Percentiles rank a stretch among this genome's conserved stretches.
Evolutionary conservation across 2,797 vertebrate genomes (phyloP).

Genomic region (Mus caroli): DNA sequence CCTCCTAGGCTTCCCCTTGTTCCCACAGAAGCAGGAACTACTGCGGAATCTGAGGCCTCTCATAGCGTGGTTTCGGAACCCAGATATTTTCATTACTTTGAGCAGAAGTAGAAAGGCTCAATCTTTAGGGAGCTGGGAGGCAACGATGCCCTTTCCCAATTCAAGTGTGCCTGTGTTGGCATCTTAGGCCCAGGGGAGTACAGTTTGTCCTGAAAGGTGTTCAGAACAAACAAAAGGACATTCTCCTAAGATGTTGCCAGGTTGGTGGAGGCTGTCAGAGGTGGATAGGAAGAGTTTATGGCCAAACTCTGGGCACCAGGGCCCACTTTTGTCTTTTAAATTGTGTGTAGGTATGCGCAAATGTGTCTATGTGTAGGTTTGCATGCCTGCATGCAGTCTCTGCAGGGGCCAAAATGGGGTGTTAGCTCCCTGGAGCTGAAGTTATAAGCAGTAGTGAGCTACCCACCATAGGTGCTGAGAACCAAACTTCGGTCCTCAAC

Average conservation of each 20-base stretch:
- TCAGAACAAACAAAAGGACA: not conserved
- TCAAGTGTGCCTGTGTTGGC: not conserved
- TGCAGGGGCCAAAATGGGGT: not conserved
- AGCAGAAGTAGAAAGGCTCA: not conserved
- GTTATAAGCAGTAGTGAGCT: not conserved
- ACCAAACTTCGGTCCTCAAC: not conserved
- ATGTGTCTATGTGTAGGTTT: not conserved
- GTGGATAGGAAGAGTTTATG: not conserved
- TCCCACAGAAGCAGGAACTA: slow-evolving; percentile 5
- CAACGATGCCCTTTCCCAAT: not conserved
- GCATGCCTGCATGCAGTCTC: not conserved
- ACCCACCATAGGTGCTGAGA: not conserved
- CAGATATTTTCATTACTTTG: not conserved
- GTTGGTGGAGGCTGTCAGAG: not conserved
- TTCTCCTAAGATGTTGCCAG: not conserved
- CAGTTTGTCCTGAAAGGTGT: not conserved
- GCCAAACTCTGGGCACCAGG: not conserved
- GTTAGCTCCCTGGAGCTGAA: not conserved
- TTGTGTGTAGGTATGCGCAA: not conserved
- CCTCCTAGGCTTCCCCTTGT: not conserved
- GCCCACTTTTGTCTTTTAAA: not conserved
- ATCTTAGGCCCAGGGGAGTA: not conserved
- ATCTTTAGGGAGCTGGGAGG: not conserved
- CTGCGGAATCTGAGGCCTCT: not conserved
- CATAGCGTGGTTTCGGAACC: not conserved